Evolutionary conservation across 2,888 invertebrate species (phyloP), one percentile per base, ranked within the genome.

Genomic region (Agriotes lineatus): DNA sequence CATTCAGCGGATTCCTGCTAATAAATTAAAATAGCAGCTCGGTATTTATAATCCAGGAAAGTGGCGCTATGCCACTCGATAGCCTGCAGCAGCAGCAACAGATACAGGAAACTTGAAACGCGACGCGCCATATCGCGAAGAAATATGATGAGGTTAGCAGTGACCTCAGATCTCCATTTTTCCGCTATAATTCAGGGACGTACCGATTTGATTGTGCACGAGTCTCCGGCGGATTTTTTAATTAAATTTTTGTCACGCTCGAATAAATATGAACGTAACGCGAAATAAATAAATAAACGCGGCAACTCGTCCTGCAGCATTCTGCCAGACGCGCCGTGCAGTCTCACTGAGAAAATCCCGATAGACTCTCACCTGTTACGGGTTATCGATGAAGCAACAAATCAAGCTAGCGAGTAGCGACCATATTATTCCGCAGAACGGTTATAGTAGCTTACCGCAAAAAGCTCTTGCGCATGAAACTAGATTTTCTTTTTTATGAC

Each of bases 271-370:
- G 16, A 25, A 25, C 52, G 2, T 52, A 9, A 9, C 7, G 16
- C 6, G n/a, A 1, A 48, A 22, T 48, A 52, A 52, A 52, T 52
- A 52, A 48, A 22, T 48, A 22, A 52, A 35, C 14, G 10, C 33
- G 9, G 6, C 9, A 52, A 52, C 52, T 52, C 30, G 52, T 52
- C 9, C 52, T 10, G n/a, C 52, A 14, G 33, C 30, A 52, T 52
- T 52, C 33, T 52, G 19, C 14, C 3, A 33, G 33, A 30, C 52
- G 52, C 52, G 52, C 52, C 52, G 52, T 52, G 52, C 52, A 52
- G 52, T 52, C 52, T 52, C 52, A 30, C 52, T 12, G 10, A 25
- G 19, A 25, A 48, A 48, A 48, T 20, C 22, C 22, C 22, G 14
- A 16, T 30, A 37, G 37, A 37, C 2, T 37, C 9, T 4, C 42